Evolutionary conservation across 2,797 vertebrate species (phyloP).

Genomic region (Botia almorhae): DNA sequence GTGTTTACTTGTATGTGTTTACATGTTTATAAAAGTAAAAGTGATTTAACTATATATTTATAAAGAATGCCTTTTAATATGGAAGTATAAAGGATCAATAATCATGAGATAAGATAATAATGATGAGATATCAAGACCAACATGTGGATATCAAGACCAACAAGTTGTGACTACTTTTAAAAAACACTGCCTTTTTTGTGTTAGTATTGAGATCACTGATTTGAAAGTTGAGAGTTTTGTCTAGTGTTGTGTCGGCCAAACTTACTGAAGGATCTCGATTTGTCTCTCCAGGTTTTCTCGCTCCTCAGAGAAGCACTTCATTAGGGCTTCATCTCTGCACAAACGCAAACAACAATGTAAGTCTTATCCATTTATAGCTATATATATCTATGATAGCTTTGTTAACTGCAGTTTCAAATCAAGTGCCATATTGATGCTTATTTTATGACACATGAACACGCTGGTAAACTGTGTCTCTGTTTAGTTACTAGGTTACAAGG

Average conservation of each 20-base stretch:
- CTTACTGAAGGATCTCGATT: slow-evolving; percentile 90
- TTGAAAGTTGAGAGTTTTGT: neutral
- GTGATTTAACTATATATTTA: too few relatives aligned
- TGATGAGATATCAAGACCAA: too few relatives aligned
- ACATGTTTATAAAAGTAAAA: too few relatives aligned
- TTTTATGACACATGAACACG: neutral
- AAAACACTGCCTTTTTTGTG: neutral
- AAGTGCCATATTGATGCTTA: neutral
- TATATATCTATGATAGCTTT: neutral
- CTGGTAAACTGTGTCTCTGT: slow-evolving; percentile 36
- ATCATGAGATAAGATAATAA: too few relatives aligned
- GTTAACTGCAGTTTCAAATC: neutral
- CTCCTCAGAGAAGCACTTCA: slow-evolving; percentile 89
- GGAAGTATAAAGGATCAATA: too few relatives aligned
- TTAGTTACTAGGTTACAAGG: slow-evolving; percentile 71
- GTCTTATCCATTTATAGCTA: neutral
- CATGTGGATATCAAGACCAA: neutral
- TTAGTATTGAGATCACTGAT: neutral
- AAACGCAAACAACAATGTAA: slow-evolving; percentile 24
- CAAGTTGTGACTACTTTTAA: neutral
- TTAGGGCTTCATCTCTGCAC: slow-evolving; percentile 88
- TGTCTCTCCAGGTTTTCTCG: slow-evolving; percentile 90
- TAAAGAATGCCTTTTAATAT: too few relatives aligned
- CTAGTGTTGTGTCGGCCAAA: slow-evolving; percentile 43
- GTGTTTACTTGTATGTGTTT: too few relatives aligned